These are phyloP conservation scores for Dryocosmus kuriphilus DNA, from an alignment of 2,888 invertebrate genomes.

Conservation along the genomic window DNA sequence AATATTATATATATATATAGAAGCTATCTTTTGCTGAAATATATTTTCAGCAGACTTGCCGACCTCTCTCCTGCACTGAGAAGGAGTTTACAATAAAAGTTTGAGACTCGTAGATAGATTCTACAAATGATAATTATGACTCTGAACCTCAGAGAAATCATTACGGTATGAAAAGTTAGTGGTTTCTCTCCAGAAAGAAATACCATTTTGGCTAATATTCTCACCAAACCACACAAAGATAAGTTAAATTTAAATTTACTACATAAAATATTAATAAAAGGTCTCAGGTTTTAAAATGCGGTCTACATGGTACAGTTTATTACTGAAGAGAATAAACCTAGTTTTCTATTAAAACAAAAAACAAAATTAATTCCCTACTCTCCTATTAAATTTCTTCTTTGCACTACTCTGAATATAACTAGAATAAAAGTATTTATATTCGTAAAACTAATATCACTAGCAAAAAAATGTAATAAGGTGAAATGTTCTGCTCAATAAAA, in stretches of 20 bases:
- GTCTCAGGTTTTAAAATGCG: not conserved
- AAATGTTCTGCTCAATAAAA: not conserved
- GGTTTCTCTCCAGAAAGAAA: not conserved
- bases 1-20: not conserved
- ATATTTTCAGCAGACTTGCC: not conserved
- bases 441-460: constrained; percentile 8
- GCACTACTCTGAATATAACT: not conserved
- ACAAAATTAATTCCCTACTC: not conserved
- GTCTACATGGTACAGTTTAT: not conserved
- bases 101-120: not conserved
- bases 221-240: not conserved
- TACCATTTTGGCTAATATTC: not conserved
- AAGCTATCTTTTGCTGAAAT: not conserved
- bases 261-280: not conserved
- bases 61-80: not conserved
- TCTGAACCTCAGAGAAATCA: not conserved
- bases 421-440: not conserved
- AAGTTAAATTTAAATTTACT: not conserved
- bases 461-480: not conserved
- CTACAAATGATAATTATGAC: not conserved
- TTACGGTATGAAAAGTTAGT: not conserved
- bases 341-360: not conserved
- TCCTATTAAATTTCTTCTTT: not conserved
- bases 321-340: constrained; percentile 16
- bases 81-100: not conserved